Evolutionary conservation across 2,113 vertebrate genomes (phyloP).

Genomic region (Morone chrysops): DNA sequence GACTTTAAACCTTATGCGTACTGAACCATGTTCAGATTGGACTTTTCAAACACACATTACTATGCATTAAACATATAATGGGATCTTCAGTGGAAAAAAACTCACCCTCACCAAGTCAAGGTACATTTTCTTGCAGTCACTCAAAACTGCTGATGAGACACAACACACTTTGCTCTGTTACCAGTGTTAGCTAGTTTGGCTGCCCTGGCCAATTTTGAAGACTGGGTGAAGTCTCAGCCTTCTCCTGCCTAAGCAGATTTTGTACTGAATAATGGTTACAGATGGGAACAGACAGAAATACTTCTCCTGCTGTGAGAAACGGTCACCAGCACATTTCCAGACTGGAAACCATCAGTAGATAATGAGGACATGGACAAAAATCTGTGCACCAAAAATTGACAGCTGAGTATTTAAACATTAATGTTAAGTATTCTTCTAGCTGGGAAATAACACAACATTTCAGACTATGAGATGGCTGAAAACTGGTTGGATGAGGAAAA

Average conservation of each 20-base stretch:
- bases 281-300: constrained; percentile 44
- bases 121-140: constrained; percentile 36
- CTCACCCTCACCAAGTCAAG: constrained; percentile 23
- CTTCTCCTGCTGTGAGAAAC: constrained; percentile 36
- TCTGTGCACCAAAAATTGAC: constrained; percentile 28
- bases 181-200: constrained; percentile 47
- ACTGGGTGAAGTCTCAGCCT: constrained; percentile 44
- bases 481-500: constrained; percentile 12
- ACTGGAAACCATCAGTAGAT: constrained; percentile 31
- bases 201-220: constrained; percentile 53
- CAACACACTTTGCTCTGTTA: constrained; percentile 41
- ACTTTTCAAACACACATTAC: constrained; percentile 39
- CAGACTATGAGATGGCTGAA: neutral
- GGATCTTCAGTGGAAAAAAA: constrained; percentile 35
- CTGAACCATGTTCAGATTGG: constrained; percentile 28
- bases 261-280: constrained; percentile 52
- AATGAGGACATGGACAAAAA: constrained; percentile 39
- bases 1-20: neutral
- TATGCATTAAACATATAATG: constrained; percentile 56
- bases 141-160: constrained; percentile 74
- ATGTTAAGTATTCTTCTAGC: constrained; percentile 7
- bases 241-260: constrained; percentile 61
- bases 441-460: neutral
- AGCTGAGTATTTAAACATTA: constrained; percentile 23
- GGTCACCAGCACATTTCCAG: constrained; percentile 36